Percentiles rank a stretch among this genome's conserved stretches.
Conservation (phyloP, 2,888 invertebrate species). For the Ephialtes manifestator region DNA sequence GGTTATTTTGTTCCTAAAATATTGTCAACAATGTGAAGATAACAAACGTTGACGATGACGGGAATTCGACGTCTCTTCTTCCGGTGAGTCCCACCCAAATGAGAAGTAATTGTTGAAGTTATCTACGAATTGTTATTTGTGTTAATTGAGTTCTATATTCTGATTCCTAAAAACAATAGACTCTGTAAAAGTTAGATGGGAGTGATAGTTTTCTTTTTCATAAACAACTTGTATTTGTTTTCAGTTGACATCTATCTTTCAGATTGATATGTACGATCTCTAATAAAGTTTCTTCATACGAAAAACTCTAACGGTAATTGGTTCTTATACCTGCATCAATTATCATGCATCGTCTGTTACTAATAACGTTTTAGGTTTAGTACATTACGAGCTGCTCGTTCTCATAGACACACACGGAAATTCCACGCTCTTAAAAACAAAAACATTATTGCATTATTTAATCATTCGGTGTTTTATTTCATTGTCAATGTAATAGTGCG, state of each 20-base stretch:
- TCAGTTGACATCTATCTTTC: too few species aligned
- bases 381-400: conserved; percentile 46
- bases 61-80: conserved; percentile 66
- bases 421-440: not conserved
- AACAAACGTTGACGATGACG: conserved; percentile 48
- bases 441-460: not conserved
- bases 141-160: too few species aligned
- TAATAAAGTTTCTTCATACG: too few species aligned
- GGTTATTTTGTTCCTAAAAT: conserved; percentile 9
- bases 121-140: too few species aligned
- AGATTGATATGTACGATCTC: too few species aligned
- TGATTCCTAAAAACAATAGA: too few species aligned
- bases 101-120: too few species aligned
- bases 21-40: conserved; percentile 54
- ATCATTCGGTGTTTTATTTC: not conserved
- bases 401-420: not conserved
- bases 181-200: too few species aligned
- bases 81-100: conserved; percentile 53
- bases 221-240: too few species aligned
- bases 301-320: too few species aligned
- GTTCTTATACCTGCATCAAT: conserved; percentile 79
- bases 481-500: not conserved
- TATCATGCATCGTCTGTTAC: conserved; percentile 74
- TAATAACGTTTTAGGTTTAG: conserved; percentile 56
- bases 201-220: too few species aligned